A percentile compares a stretch with the other conserved stretches of the same genome.
Evolutionary conservation across 2,113 vertebrate genomes (phyloP).

Genomic region (Alaudala cheleensis): DNA sequence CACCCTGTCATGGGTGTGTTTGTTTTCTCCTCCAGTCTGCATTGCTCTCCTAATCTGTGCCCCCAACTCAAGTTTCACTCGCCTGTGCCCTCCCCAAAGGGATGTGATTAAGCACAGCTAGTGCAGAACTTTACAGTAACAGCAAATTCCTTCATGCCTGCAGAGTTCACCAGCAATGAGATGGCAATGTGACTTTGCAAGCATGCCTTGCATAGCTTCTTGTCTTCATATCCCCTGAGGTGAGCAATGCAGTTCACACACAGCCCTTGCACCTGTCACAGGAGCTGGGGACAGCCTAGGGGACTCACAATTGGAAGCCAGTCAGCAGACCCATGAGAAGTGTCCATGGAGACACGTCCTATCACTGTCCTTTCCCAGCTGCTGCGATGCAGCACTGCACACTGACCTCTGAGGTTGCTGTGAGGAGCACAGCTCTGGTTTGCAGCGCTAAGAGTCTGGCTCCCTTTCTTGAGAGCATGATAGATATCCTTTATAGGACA

Average conservation of each 20-base stretch:
- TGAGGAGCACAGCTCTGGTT: not conserved
- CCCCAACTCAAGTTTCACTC: conserved; percentile 19
- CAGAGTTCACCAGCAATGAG: not conserved
- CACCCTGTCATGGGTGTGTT: conserved; percentile 42
- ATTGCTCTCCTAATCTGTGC: conserved; percentile 21
- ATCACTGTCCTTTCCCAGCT: not conserved
- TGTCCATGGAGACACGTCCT: not conserved
- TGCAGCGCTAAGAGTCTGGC: not conserved
- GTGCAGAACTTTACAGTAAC: conserved; percentile 14
- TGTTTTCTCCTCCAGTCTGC: conserved; percentile 49
- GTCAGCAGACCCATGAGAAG: not conserved
- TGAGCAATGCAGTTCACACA: not conserved
- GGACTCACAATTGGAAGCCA: not conserved
- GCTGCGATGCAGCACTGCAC: fast-evolving
- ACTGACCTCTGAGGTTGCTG: not conserved
- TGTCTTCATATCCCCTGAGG: not conserved
- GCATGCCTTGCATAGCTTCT: not conserved
- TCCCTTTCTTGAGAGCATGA: not conserved
- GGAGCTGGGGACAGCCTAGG: not conserved
- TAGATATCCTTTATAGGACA: not conserved
- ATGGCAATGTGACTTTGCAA: not conserved
- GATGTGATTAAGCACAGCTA: not conserved
- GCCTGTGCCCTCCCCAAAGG: not conserved
- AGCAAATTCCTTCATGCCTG: not conserved
- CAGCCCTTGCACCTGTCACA: not conserved